Evolutionary conservation across 2,888 invertebrate genomes (phyloP), one percentile per base, ranked within the genome.

Genomic region (Andrena trimmerana): DNA sequence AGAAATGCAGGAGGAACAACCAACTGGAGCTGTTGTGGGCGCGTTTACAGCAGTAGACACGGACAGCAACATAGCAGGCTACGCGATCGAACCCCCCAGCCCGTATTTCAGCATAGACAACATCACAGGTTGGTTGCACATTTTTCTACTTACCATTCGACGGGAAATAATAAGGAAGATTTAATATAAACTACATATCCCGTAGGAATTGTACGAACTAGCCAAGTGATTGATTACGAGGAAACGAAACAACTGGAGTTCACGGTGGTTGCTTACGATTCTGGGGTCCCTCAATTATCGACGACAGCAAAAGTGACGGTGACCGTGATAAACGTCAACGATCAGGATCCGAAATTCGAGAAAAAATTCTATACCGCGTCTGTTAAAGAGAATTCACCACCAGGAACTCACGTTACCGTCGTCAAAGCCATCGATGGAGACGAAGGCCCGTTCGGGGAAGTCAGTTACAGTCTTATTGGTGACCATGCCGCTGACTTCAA

Each of bases 181-280:
- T 2, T 60, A 5, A 6, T 33, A 59, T 0, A 10, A 42, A 42
- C 20, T 50, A 24, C 8, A n/a, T 60, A 29, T 24, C 16, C 54
- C 13, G 0, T 92, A 97, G 97, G 97, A 6, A 96, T 97, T 33
- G 97, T 98, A 2, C 97, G 96, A 89, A 96, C 97, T 0, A 96
- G 96, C 48, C 96, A 96, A 86, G 95, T 97, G 16, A 96, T 99
- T 69, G 98, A 99, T 94, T 99, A 97, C 93, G 99, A 99, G 93
- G 95, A 95, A 88, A 95, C 97, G 0, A 97, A 97, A 87, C 95
- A 95, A 60, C 95, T 98, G 2, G 96, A 97, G 92, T 98, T 99
- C 92, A 97, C 96, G 0, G 96, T 98, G 0, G 95, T 96, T 1
- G 98, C 98, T 0, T 97, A 96, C 88, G 99, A 99, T 94, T 97